phyloP scores from a whole-genome alignment of 2,888 invertebrate genomes.

The Drosophila anomalata region DNA sequence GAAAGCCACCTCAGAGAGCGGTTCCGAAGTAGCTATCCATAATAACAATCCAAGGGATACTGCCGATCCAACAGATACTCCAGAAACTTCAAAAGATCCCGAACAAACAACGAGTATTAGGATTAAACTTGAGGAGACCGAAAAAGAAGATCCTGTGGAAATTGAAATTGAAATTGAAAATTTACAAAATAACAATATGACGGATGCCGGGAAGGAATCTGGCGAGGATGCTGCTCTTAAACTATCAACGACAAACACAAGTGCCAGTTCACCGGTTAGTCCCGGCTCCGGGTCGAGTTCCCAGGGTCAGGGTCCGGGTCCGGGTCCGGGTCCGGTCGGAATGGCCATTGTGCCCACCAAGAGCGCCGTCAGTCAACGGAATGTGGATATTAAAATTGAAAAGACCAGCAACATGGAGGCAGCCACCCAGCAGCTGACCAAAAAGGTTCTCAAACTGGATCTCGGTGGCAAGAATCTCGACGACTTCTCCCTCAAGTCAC shows the following conservation, averaged over 20 bases:
- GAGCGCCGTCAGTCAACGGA: slow-evolving; percentile 87
- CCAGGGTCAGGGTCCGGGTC: too few species aligned
- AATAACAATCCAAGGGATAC: slow-evolving; percentile 47
- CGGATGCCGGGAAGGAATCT: slow-evolving; percentile 42
- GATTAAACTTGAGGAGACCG: slow-evolving; percentile 1
- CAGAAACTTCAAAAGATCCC: slow-evolving; percentile 53
- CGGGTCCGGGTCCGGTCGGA: slow-evolving; percentile 8
- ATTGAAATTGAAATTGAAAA: slow-evolving; percentile 3
- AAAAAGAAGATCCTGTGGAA: too few species aligned
- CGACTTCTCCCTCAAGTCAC: slow-evolving; percentile 82
- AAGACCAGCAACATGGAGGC: slow-evolving; percentile 79
- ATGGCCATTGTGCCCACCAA: slow-evolving; percentile 48
- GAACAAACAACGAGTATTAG: slow-evolving; percentile 13
- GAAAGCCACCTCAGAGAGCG: slow-evolving; percentile 40
- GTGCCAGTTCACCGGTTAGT: neutral
- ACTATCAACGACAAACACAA: neutral
- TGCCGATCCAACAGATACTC: slow-evolving; percentile 41
- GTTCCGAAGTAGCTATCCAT: slow-evolving; percentile 10
- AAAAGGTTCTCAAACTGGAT: slow-evolving; percentile 82
- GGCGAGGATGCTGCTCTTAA: slow-evolving; percentile 11
- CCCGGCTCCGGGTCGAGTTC: neutral
- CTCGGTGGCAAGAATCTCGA: slow-evolving; percentile 80
- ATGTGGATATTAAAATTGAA: slow-evolving; percentile 86
- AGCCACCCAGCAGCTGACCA: slow-evolving; percentile 78
- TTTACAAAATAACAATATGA: slow-evolving; percentile 37